Evolutionary conservation across 2,888 invertebrate species (phyloP).

Genomic region (Drosophila anceps): DNA sequence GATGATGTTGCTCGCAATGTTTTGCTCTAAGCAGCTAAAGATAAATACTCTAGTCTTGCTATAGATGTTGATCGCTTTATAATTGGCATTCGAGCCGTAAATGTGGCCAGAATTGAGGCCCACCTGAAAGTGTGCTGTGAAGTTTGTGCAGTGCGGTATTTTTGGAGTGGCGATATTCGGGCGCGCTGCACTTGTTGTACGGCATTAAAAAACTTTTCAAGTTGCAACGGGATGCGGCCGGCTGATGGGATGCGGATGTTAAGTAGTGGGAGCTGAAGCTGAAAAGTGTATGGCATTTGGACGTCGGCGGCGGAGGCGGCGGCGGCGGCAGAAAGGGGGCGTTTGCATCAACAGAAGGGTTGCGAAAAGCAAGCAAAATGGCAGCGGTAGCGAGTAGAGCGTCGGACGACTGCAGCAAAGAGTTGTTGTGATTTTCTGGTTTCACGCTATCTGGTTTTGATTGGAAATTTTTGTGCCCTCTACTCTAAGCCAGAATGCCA

Average conservation of each 20-base stretch:
- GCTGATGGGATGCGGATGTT: background rate
- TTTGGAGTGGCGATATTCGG: slow-evolving; percentile 37
- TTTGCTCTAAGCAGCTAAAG: background rate
- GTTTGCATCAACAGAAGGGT: slow-evolving; percentile 3
- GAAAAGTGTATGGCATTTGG: background rate
- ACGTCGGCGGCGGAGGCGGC: no score
- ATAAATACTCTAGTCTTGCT: background rate
- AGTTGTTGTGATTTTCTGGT: slow-evolving; percentile 74
- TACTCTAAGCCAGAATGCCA: slow-evolving; percentile 28
- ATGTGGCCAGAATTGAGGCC: slow-evolving; percentile 14
- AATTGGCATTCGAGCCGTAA: slow-evolving; percentile 47
- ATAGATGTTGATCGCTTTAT: slow-evolving; percentile 47
- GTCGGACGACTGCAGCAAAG: slow-evolving; percentile 61
- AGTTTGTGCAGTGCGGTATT: slow-evolving; percentile 64
- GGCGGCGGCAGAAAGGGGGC: no score
- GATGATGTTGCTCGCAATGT: background rate
- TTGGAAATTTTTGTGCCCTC: slow-evolving; percentile 73
- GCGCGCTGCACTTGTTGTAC: slow-evolving; percentile 27
- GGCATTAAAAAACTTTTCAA: slow-evolving; percentile 49
- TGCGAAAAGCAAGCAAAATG: slow-evolving; percentile 4
- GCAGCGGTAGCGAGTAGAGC: slow-evolving; percentile 3
- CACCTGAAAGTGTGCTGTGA: slow-evolving; percentile 27
- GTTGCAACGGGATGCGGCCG: slow-evolving; percentile 32
- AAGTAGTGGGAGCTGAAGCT: slow-evolving; percentile 1
- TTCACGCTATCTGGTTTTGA: slow-evolving; percentile 78